Percentiles rank a stretch among this genome's conserved stretches.
phyloP scores from a whole-genome alignment of 2,888 invertebrate genomes.

The Didymodactylos carnosus region DNA sequence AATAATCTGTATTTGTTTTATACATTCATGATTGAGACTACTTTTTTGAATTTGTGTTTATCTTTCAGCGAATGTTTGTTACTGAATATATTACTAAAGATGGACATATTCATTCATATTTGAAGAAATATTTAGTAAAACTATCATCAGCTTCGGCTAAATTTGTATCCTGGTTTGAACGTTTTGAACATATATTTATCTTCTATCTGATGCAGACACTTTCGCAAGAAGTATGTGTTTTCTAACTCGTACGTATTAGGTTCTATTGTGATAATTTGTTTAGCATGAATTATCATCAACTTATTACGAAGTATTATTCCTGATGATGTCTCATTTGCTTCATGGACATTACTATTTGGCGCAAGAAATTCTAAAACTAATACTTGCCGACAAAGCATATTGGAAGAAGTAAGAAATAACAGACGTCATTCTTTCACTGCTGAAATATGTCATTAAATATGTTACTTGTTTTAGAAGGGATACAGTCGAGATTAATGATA shows the following conservation, averaged over 20 bases:
- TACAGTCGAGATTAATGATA: no score
- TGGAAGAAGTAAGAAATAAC: background rate
- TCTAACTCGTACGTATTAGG: background rate
- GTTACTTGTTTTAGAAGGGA: no score
- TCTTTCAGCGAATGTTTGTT: no score
- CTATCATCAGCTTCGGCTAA: background rate
- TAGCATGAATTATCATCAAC: background rate
- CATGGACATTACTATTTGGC: background rate
- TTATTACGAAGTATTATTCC: background rate
- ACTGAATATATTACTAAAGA: no score
- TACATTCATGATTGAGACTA: no score
- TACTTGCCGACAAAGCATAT: background rate
- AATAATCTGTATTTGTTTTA: background rate
- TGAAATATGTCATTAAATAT: no score
- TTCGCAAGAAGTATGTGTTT: background rate
- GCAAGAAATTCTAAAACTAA: background rate
- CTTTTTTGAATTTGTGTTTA: no score
- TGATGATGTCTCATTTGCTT: background rate
- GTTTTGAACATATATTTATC: background rate
- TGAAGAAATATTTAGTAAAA: background rate
- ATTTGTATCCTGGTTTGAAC: background rate
- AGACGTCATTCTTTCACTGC: no score
- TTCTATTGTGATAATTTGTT: background rate
- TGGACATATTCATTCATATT: background rate
- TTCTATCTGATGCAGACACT: background rate